Conservation (phyloP, 2,113 vertebrate genomes). For the Tragelaphus scriptus region DNA sequence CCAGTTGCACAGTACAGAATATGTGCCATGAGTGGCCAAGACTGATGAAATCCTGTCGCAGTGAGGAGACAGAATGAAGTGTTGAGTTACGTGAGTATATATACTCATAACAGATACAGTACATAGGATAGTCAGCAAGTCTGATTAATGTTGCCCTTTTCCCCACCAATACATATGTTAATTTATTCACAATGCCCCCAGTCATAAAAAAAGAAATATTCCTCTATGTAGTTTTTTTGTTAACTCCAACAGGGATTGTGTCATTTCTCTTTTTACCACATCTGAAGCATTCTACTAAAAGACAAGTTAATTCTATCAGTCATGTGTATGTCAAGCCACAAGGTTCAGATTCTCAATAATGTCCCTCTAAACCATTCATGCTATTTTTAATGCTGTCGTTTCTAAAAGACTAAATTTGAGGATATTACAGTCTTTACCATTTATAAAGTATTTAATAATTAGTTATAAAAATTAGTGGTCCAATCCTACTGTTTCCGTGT, state of each 20-base stretch:
- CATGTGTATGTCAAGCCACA: background rate
- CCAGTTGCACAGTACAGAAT: background rate
- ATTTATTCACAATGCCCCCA: background rate
- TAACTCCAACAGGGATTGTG: background rate
- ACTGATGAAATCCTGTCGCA: background rate
- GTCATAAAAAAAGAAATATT: background rate
- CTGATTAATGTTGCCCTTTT: background rate
- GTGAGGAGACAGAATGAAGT: background rate
- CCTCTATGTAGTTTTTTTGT: background rate
- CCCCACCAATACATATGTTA: background rate
- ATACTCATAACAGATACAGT: background rate
- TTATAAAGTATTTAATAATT: conserved; percentile 22
- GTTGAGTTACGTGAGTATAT: background rate
- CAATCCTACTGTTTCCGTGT: background rate
- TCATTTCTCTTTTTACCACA: background rate
- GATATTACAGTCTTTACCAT: background rate
- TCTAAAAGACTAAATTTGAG: conserved; percentile 25
- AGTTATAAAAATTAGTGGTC: background rate
- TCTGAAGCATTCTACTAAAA: background rate
- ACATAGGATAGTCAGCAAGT: background rate
- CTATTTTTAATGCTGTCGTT: background rate
- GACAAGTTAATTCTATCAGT: background rate
- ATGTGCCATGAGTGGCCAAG: background rate
- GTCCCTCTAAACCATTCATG: background rate
- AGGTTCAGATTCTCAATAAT: background rate